These are phyloP conservation scores for Coturnix japonica DNA, from an alignment of 2,113 vertebrate genomes.

Conservation along the genomic window DNA sequence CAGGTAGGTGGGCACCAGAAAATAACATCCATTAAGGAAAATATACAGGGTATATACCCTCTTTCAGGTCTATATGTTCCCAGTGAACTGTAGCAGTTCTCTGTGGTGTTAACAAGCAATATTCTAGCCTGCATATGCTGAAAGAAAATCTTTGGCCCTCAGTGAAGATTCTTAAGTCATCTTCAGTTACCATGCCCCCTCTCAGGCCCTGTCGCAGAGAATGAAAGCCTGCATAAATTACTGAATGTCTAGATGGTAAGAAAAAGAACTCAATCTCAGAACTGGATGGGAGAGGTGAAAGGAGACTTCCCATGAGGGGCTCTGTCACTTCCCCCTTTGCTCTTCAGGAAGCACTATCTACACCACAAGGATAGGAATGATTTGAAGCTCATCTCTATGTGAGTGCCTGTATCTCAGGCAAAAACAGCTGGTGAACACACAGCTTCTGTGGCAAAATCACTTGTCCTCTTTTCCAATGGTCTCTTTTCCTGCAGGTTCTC, in stretches of 20 bases:
- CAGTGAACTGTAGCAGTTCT: not conserved
- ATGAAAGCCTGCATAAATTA: not conserved
- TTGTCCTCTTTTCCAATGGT: fast-evolving
- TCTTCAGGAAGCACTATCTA: not conserved
- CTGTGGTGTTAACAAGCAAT: not conserved
- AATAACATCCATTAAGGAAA: not conserved
- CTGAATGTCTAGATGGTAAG: not conserved
- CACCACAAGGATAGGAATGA: not conserved
- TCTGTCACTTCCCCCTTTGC: not conserved
- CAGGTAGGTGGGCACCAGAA: constrained; percentile 76
- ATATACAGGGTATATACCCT: not conserved
- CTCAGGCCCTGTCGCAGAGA: not conserved
- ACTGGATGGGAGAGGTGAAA: not conserved
- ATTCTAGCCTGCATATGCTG: not conserved
- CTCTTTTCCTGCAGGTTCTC: constrained; percentile 79
- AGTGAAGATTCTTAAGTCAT: not conserved
- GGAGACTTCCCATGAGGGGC: not conserved
- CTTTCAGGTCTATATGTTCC: not conserved
- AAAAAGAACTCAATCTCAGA: not conserved
- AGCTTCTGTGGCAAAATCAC: not conserved
- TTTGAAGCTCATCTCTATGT: not conserved
- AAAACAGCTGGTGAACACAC: not conserved
- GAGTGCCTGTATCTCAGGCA: not conserved
- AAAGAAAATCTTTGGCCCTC: not conserved
- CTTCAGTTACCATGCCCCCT: not conserved